Conservation (phyloP, 2,888 invertebrate species). For the Maniola hyperantus region DNA sequence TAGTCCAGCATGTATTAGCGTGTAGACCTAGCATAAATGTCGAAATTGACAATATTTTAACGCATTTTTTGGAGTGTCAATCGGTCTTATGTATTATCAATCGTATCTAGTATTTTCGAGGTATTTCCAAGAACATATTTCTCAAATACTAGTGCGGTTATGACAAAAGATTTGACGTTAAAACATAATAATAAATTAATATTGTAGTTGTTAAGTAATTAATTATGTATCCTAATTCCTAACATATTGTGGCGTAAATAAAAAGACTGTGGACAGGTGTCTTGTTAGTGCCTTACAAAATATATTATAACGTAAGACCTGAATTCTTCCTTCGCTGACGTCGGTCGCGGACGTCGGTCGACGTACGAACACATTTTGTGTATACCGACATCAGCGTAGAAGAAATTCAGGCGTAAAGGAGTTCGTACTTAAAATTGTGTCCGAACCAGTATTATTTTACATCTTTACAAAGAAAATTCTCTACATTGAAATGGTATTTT, state of each 20-base stretch:
- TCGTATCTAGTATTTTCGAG: constrained; percentile 58
- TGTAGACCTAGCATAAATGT: not conserved
- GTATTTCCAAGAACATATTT: constrained; percentile 45
- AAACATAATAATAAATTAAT: constrained; percentile 73
- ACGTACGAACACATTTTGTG: not conserved
- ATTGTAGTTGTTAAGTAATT: constrained; percentile 66
- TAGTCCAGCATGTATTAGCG: not conserved
- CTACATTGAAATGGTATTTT: constrained; percentile 21
- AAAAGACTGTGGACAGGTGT: constrained; percentile 57
- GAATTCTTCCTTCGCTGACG: not conserved
- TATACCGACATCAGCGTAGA: not conserved
- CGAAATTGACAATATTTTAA: constrained; percentile 34
- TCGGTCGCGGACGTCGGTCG: not conserved
- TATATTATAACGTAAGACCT: constrained; percentile 35
- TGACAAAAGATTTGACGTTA: constrained; percentile 48
- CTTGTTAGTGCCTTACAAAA: constrained; percentile 62
- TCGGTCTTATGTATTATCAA: constrained; percentile 49
- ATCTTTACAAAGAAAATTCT: constrained; percentile 33
- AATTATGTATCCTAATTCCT: constrained; percentile 63
- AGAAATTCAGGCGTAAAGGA: constrained; percentile 37
- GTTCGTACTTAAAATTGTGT: constrained; percentile 59
- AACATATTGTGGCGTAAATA: constrained; percentile 57
- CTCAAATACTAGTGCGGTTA: constrained; percentile 30
- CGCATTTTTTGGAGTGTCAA: constrained; percentile 55
- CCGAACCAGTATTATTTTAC: constrained; percentile 60